These are phyloP conservation scores for Ascaphus truei DNA, from an alignment of 2,113 vertebrate species.

Conservation along the genomic window DNA sequence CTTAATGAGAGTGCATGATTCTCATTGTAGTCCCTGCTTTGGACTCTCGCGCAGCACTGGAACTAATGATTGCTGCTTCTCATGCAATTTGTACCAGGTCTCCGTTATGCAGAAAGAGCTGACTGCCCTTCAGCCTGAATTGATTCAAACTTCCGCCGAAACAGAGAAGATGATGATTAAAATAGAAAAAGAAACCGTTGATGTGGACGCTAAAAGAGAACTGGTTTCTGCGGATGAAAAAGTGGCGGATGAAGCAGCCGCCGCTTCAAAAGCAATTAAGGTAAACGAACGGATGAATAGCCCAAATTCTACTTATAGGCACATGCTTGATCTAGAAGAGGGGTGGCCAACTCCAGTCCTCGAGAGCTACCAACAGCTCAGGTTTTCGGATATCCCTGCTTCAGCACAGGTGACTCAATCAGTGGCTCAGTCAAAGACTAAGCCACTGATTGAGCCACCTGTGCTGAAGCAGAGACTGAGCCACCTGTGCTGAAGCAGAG, in stretches of 20 bases:
- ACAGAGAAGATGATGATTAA: conserved; percentile 84
- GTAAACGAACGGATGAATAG: too few relatives aligned
- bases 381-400: too few relatives aligned
- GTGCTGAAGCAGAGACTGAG: too few relatives aligned
- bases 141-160: conserved; percentile 80
- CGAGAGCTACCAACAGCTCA: too few relatives aligned
- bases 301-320: too few relatives aligned
- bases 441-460: too few relatives aligned
- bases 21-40: not conserved
- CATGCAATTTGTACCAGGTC: conserved; percentile 60
- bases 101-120: conserved; percentile 83
- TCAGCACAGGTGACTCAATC: too few relatives aligned
- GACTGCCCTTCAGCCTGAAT: conserved; percentile 83
- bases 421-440: too few relatives aligned
- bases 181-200: conserved; percentile 77
- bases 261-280: conserved; percentile 79
- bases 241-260: conserved; percentile 81
- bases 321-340: too few relatives aligned
- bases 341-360: too few relatives aligned
- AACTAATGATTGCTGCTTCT: not conserved
- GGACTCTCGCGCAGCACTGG: not conserved
- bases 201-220: conserved; percentile 87
- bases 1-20: conserved; percentile 5
- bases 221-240: conserved; percentile 83
- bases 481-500: too few relatives aligned